Evolutionary conservation across 1,140 invertebrate genomes (phyloP).

Genomic region (Leptopilina boulardi): DNA sequence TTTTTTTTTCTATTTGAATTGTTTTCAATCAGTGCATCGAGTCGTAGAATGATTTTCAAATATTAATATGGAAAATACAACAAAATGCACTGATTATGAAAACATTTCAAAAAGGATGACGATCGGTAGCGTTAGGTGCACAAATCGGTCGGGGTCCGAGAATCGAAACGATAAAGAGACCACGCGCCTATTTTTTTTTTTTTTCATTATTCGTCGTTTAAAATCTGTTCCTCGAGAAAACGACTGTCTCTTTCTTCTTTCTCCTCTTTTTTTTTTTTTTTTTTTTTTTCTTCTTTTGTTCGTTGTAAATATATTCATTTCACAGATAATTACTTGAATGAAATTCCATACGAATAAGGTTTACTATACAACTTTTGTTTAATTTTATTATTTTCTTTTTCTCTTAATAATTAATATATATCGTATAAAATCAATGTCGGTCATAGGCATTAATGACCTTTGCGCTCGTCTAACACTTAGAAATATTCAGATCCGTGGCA

Average conservation of each 20-base stretch:
- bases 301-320: slow-evolving; percentile 72
- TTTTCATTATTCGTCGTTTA: slow-evolving; percentile 44
- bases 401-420: slow-evolving; percentile 65
- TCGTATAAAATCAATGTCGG: slow-evolving; percentile 70
- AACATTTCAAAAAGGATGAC: slow-evolving; percentile 53
- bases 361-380: slow-evolving; percentile 72
- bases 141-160: slow-evolving; percentile 62
- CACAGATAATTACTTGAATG: slow-evolving; percentile 67
- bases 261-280: slow-evolving; percentile 49
- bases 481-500: slow-evolving; percentile 65
- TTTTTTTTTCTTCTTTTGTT: slow-evolving; percentile 46
- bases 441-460: slow-evolving; percentile 56
- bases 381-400: slow-evolving; percentile 63
- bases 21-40: slow-evolving; percentile 58
- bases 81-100: slow-evolving; percentile 50
- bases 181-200: slow-evolving; percentile 39
- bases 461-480: slow-evolving; percentile 62
- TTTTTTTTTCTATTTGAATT: slow-evolving; percentile 55
- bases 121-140: slow-evolving; percentile 56
- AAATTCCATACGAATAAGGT: slow-evolving; percentile 67
- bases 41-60: slow-evolving; percentile 41
- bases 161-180: slow-evolving; percentile 61
- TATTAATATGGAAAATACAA: slow-evolving; percentile 44
- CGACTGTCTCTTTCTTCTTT: slow-evolving; percentile 38
- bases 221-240: slow-evolving; percentile 63